These are phyloP conservation scores for Caenorhabditis parvicauda DNA, from an alignment of 2,888 invertebrate species.

Conservation along the genomic window DNA sequence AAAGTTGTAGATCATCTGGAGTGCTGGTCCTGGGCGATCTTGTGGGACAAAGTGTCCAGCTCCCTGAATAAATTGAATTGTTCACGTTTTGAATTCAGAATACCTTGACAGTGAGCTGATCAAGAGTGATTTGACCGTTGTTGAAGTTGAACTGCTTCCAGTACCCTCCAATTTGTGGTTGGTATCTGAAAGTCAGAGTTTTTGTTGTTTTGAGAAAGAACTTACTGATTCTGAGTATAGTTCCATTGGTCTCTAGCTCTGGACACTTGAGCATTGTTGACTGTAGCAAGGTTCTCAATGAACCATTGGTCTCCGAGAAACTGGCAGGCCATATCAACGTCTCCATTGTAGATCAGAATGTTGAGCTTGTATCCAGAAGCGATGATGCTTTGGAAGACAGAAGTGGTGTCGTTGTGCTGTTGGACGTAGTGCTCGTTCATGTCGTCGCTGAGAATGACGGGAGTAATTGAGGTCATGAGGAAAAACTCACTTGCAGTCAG, in stretches of 20 bases:
- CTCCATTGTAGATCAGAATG: constrained; percentile 54
- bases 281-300: constrained; percentile 43
- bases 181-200: constrained; percentile 9
- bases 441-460: constrained; percentile 20
- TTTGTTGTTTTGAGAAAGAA: background rate
- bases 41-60: constrained; percentile 81
- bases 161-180: constrained; percentile 47
- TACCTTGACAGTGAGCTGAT: constrained; percentile 44
- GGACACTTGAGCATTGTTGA: constrained; percentile 23
- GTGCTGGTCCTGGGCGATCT: constrained; percentile 78
- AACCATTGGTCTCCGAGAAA: constrained; percentile 58
- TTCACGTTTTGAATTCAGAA: constrained; percentile 22
- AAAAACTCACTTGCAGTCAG: constrained; percentile 35
- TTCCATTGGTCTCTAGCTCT: constrained; percentile 38
- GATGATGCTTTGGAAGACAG: constrained; percentile 44
- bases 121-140: constrained; percentile 27
- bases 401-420: constrained; percentile 49
- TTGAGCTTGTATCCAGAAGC: constrained; percentile 22
- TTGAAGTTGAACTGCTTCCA: constrained; percentile 38
- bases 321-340: constrained; percentile 56
- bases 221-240: constrained; percentile 35
- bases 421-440: constrained; percentile 53
- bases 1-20: constrained; percentile 75
- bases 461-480: background rate
- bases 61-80: constrained; percentile 24